phyloP scores from a whole-genome alignment of 2,113 vertebrate species.

The Chionodraco myersi region DNA sequence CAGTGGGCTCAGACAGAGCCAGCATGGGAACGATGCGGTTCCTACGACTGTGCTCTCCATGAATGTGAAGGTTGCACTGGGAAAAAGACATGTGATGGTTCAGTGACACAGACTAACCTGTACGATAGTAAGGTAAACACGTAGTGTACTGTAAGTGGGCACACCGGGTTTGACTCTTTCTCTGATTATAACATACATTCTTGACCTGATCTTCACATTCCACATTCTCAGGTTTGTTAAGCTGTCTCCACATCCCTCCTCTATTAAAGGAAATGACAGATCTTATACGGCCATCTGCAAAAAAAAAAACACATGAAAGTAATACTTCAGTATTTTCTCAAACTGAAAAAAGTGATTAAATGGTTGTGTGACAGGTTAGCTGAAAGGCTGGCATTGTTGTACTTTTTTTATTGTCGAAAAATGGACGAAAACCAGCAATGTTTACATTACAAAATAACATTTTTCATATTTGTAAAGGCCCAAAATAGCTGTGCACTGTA shows the following conservation, averaged over 20 bases:
- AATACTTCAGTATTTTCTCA: background rate
- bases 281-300: slow-evolving; percentile 81
- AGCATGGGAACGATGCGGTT: slow-evolving; percentile 81
- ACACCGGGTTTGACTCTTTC: background rate
- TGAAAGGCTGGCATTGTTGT: background rate
- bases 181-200: slow-evolving; percentile 53
- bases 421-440: background rate
- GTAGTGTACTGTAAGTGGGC: too few relatives aligned
- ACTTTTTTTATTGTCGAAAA: background rate
- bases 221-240: slow-evolving; percentile 82
- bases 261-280: slow-evolving; percentile 86
- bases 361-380: too few relatives aligned
- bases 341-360: background rate
- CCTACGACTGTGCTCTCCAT: slow-evolving; percentile 84
- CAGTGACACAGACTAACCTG: too few relatives aligned
- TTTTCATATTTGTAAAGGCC: background rate
- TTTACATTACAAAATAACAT: background rate
- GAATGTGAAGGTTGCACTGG: slow-evolving; percentile 87
- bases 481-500: background rate
- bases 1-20: slow-evolving; percentile 81
- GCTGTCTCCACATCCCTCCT: slow-evolving; percentile 80
- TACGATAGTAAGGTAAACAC: too few relatives aligned
- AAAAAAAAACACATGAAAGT: background rate
- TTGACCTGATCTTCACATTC: slow-evolving; percentile 71
- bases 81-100: slow-evolving; percentile 1